Evolutionary conservation across 2,797 vertebrate species (phyloP).

Genomic region (Menidia menidia): DNA sequence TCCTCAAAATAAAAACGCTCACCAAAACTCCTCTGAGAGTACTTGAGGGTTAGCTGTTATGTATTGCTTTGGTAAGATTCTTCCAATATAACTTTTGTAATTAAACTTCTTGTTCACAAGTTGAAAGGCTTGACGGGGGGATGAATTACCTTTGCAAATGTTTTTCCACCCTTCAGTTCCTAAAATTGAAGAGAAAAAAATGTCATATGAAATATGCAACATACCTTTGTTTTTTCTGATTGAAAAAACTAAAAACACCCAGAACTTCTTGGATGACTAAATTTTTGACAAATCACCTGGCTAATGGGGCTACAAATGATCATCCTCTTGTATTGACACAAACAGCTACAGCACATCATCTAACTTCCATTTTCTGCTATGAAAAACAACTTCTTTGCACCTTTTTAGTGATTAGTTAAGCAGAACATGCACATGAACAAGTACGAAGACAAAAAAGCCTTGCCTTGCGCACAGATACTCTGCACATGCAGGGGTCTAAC

Average conservation of each 20-base stretch:
- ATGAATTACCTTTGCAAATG: conserved; percentile 92
- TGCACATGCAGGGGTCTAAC: conserved; percentile 91
- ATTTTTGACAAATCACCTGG: not conserved
- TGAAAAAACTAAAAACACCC: not conserved
- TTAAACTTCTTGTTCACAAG: conserved; percentile 17
- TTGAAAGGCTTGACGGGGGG: conserved; percentile 6
- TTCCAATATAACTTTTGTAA: conserved; percentile 6
- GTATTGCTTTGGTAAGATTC: conserved; percentile 23
- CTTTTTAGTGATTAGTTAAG: conserved; percentile 20
- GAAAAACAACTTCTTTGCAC: not conserved
- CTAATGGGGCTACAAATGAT: conserved; percentile 21
- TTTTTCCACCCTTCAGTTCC: conserved; percentile 96
- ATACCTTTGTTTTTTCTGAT: too few relatives aligned
- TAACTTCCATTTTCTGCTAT: not conserved
- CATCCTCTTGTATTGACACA: conserved; percentile 6
- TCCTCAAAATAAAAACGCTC: conserved; percentile 27
- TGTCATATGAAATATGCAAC: not conserved
- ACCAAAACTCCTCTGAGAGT: conserved; percentile 5
- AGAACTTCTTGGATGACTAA: not conserved
- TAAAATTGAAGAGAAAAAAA: conserved; percentile 69
- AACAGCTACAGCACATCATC: conserved; percentile 5
- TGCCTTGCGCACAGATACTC: conserved; percentile 97
- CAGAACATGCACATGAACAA: not conserved
- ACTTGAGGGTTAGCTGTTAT: conserved; percentile 16
- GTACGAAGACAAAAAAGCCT: not conserved